Percentiles rank a stretch among this genome's conserved stretches.
Evolutionary conservation across 2,888 invertebrate species (phyloP).

Genomic region (Trachelus troglodyta): DNA sequence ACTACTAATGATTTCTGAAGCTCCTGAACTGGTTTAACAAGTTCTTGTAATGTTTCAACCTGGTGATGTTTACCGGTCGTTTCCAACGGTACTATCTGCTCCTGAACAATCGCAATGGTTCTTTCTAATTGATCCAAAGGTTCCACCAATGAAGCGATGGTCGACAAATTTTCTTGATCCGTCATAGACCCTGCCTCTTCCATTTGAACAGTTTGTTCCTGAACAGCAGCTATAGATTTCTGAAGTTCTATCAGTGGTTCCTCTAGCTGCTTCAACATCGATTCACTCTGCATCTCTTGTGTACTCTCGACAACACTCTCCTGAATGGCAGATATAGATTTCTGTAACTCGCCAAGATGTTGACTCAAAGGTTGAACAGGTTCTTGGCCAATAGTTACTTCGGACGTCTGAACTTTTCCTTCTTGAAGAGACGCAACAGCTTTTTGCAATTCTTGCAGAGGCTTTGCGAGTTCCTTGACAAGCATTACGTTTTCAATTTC

Average conservation of each 20-base stretch:
- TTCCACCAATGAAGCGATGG: slow-evolving; percentile 71
- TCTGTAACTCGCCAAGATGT: slow-evolving; percentile 61
- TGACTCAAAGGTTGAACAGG: slow-evolving; percentile 63
- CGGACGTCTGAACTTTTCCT: slow-evolving; percentile 69
- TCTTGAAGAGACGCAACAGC: slow-evolving; percentile 68
- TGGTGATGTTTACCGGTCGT: slow-evolving; percentile 8
- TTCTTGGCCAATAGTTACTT: slow-evolving; percentile 59
- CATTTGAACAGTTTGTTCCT: slow-evolving; percentile 18
- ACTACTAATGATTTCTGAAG: slow-evolving; percentile 70
- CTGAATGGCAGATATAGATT: slow-evolving; percentile 39
- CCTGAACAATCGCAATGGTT: slow-evolving; percentile 49
- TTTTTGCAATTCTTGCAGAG: slow-evolving; percentile 68
- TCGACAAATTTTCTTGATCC: slow-evolving; percentile 65
- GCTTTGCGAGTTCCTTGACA: slow-evolving; percentile 47
- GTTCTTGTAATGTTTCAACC: slow-evolving; percentile 12
- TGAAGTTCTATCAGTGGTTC: slow-evolving; percentile 15
- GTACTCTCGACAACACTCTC: slow-evolving; percentile 55
- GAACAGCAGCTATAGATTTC: slow-evolving; percentile 24
- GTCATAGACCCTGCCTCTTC: slow-evolving; percentile 50
- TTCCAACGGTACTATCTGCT: slow-evolving; percentile 31
- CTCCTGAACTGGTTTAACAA: slow-evolving; percentile 61
- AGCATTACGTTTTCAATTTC: slow-evolving; percentile 45
- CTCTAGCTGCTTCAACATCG: slow-evolving; percentile 34
- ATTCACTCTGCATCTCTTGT: slow-evolving; percentile 59
- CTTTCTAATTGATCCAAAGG: slow-evolving; percentile 60